These are phyloP conservation scores for Drosophila barbarae DNA, from an alignment of 2,888 invertebrate genomes.

Conservation along the genomic window DNA sequence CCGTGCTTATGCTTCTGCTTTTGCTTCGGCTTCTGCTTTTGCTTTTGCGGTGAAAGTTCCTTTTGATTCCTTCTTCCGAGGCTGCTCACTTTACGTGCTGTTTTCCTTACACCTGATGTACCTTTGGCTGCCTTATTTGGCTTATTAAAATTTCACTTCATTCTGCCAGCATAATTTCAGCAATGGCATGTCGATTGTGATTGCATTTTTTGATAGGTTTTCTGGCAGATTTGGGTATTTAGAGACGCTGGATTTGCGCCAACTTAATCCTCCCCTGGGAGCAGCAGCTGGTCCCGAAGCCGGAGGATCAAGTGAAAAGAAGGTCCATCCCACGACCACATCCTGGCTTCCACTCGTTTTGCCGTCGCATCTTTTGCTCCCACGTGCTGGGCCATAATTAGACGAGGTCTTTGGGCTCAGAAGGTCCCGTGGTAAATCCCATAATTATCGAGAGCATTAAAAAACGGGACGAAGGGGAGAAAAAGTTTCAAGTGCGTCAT, in stretches of 20 bases:
- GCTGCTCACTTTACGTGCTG: conserved; percentile 33
- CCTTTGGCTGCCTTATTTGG: conserved; percentile 32
- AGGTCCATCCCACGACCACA: conserved; percentile 7
- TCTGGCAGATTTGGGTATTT: conserved; percentile 10
- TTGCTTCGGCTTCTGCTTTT: not conserved
- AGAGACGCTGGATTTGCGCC: conserved; percentile 4
- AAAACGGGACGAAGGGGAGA: conserved; percentile 36
- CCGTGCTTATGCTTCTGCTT: not conserved
- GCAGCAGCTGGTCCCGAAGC: conserved; percentile 29
- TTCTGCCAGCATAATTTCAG: conserved; percentile 7
- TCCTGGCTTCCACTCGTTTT: conserved; percentile 3
- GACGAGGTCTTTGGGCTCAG: conserved; percentile 29
- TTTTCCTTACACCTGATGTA: conserved; percentile 26
- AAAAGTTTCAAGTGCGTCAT: conserved; percentile 52
- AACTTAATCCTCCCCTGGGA: conserved; percentile 5
- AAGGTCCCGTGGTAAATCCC: conserved; percentile 58
- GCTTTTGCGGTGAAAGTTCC: conserved; percentile 14
- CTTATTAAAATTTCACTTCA: conserved; percentile 39
- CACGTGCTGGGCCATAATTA: conserved; percentile 65
- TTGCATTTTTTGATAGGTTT: conserved; percentile 16
- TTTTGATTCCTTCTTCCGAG: conserved; percentile 1
- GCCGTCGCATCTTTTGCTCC: not conserved
- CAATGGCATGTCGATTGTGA: conserved; percentile 10
- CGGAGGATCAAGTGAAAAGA: conserved; percentile 17
- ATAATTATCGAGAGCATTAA: conserved; percentile 66